Conservation (phyloP, 2,797 vertebrate genomes). For the Acanthis flammea region DNA sequence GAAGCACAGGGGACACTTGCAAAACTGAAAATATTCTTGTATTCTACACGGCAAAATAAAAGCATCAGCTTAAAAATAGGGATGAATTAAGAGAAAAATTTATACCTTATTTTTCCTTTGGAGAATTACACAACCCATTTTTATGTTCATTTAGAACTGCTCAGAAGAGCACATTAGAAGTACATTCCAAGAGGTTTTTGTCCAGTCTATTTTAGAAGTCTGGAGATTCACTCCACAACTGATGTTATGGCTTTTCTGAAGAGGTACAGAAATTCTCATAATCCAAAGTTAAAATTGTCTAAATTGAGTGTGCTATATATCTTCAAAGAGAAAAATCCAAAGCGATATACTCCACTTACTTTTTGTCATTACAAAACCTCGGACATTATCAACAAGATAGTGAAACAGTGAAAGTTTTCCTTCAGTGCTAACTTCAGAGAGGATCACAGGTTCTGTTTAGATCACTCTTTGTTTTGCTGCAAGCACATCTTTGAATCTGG, state of each 20-base stretch:
- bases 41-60: neutral
- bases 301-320: neutral
- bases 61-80: neutral
- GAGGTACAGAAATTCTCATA: neutral
- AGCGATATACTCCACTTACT: neutral
- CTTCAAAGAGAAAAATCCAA: neutral
- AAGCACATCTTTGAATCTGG: neutral
- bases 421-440: neutral
- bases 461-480: neutral
- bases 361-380: neutral
- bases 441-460: neutral
- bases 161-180: neutral
- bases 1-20: neutral
- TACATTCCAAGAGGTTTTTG: neutral
- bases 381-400: neutral
- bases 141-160: neutral
- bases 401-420: neutral
- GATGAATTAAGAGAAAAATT: neutral
- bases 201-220: neutral
- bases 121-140: neutral
- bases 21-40: neutral
- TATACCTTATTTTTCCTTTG: neutral
- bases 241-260: neutral
- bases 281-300: neutral
- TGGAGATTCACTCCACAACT: neutral